Evolutionary conservation across 2,888 invertebrate genomes (phyloP), one percentile per base, ranked within the genome.

Genomic region (Himalopsyche kuldschensis): DNA sequence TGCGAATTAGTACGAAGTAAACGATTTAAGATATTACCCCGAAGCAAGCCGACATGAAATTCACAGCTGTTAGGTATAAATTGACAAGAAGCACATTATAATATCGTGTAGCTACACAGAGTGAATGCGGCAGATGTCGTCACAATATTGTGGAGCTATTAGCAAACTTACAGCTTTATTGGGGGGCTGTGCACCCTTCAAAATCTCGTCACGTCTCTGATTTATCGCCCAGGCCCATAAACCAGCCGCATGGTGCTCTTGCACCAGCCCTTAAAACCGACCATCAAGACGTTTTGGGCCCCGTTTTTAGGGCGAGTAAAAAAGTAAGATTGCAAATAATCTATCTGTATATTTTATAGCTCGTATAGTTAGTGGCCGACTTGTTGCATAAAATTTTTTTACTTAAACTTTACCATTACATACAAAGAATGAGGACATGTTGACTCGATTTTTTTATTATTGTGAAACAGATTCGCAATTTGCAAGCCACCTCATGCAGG

Each of bases 121-220:
- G 27, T 69, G 27, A 15, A 27, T 8, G 69, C 15, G 27, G 27
- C 69, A 69, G 69, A 69, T 69, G 69, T 69, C 55, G 20, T 55
- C 55, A 55, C 69, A 69, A 69, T 69, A 41, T 77, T 77, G 78
- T 24, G 78, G 35, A 46, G 48, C 82, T 78, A 82, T 82, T 82
- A 82, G 75, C 82, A 78, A 82, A 78, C 82, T 82, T 82, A 82
- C 78, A 78, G 31, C 69, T 79, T 78, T 82, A 78, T 78, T 78
- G 78, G 78, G 75, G n/a, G 27, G 75, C 48, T 79, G 79, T 79
- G 75, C 79, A 79, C 79, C 82, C 75, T 79, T 69, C 69, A 69
- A 69, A 69, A 69, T 69, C 69, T 69, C 69, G 82, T 79, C 82
- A 82, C 82, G 82, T 82, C 75, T 32, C 79, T 79, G 79, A 82